Percentiles rank a stretch among this genome's conserved stretches.
phyloP scores from a whole-genome alignment of 2,888 invertebrate genomes.

The Tetranychus truncatus region DNA sequence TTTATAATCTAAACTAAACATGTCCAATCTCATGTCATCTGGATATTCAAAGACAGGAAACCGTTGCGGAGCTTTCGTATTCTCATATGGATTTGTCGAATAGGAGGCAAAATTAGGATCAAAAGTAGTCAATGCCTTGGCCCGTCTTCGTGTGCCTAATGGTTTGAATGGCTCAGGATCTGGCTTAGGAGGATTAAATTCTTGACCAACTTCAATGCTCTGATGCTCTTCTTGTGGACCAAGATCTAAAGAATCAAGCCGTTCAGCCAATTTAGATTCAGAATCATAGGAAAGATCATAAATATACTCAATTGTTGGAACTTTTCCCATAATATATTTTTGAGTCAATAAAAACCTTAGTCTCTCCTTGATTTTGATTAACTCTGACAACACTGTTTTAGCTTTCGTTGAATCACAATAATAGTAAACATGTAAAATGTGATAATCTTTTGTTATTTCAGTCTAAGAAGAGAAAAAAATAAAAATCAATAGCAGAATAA shows the following conservation, averaged over 20 bases:
- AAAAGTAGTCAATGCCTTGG: neutral
- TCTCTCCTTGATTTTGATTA: constrained; percentile 15
- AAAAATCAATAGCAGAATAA: neutral
- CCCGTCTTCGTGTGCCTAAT: neutral
- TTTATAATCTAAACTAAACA: constrained; percentile 15
- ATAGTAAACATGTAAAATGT: constrained; percentile 9
- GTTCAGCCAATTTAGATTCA: neutral
- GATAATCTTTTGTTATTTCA: constrained; percentile 3
- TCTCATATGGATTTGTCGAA: neutral
- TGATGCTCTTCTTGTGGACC: neutral
- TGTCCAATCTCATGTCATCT: constrained; percentile 15
- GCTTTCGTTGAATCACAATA: constrained; percentile 9
- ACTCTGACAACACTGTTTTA: constrained; percentile 7
- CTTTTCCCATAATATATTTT: neutral
- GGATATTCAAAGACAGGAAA: constrained; percentile 10
- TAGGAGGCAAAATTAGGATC: neutral
- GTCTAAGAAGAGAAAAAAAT: neutral
- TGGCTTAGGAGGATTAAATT: neutral
- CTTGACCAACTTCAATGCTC: neutral
- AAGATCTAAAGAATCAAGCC: neutral
- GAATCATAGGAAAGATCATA: neutral
- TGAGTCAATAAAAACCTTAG: neutral
- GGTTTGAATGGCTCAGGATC: neutral
- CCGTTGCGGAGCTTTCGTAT: neutral
- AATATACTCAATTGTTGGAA: constrained; percentile 17